Evolutionary conservation across 2,797 vertebrate species (phyloP).

Genomic region (Kryptolebias ocellatus): DNA sequence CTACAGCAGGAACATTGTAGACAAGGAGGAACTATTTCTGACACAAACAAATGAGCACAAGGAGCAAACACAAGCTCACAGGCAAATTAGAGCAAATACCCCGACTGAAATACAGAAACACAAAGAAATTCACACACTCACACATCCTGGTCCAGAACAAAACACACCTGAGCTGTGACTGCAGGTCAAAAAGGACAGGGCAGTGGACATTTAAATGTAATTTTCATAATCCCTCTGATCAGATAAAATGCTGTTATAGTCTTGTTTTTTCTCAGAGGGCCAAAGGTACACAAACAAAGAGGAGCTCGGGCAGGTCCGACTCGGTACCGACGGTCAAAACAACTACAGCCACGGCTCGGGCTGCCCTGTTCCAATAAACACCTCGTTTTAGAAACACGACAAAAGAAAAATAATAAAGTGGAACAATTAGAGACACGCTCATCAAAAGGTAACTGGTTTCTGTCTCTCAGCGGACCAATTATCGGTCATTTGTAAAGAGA

Average conservation of each 20-base stretch:
- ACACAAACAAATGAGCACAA: slow-evolving; percentile 8
- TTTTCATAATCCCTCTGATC: slow-evolving; percentile 29
- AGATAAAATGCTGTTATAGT: slow-evolving; percentile 20
- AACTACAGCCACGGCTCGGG: slow-evolving; percentile 64
- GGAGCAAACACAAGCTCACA: slow-evolving; percentile 1
- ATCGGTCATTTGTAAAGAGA: slow-evolving; percentile 55
- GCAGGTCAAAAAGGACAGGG: slow-evolving; percentile 17
- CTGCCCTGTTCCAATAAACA: slow-evolving; percentile 65
- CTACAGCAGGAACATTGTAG: slow-evolving; percentile 1
- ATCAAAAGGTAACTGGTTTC: slow-evolving; percentile 21
- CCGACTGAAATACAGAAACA: neutral
- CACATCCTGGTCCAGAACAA: neutral
- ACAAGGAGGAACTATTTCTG: slow-evolving; percentile 17
- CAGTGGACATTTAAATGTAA: slow-evolving; percentile 12
- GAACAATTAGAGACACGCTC: slow-evolving; percentile 60
- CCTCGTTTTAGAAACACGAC: slow-evolving; percentile 50
- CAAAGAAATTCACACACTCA: neutral
- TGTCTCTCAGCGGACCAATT: slow-evolving; percentile 62
- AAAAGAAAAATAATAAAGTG: slow-evolving; percentile 56
- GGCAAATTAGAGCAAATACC: slow-evolving; percentile 9
- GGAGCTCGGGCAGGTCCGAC: slow-evolving; percentile 46
- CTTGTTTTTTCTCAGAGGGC: slow-evolving; percentile 19
- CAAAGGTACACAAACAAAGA: slow-evolving; percentile 60
- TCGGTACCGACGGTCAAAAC: slow-evolving; percentile 58
- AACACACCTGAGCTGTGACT: slow-evolving; percentile 1